Conservation (phyloP, 2,888 invertebrate genomes). For the Gibbula magus region DNA sequence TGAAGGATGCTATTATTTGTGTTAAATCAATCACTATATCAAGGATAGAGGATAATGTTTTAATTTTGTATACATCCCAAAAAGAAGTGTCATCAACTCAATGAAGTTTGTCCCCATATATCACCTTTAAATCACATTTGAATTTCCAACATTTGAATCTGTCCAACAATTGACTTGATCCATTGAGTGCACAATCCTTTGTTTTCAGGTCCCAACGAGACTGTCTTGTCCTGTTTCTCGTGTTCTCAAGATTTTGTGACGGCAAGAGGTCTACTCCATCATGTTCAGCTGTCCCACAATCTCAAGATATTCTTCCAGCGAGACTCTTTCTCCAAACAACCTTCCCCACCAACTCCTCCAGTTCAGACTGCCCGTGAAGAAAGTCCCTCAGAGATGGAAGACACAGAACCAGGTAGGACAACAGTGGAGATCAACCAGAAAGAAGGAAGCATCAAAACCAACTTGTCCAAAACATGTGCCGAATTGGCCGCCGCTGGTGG, state of each 20-base stretch:
- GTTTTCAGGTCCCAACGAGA: conserved; percentile 40
- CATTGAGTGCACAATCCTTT: too few species aligned
- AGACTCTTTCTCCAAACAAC: not conserved
- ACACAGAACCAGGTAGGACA: not conserved
- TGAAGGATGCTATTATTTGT: too few species aligned
- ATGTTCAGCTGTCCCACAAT: conserved; percentile 68
- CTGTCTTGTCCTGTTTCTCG: conserved; percentile 57
- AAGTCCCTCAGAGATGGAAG: not conserved
- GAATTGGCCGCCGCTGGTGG: conserved; percentile 10
- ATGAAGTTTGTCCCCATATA: too few species aligned
- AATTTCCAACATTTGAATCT: too few species aligned
- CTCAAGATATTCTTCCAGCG: conserved; percentile 57
- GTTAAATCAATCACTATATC: too few species aligned
- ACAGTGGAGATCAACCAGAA: not conserved
- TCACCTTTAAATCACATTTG: too few species aligned
- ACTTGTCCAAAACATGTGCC: not conserved
- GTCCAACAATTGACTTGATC: too few species aligned
- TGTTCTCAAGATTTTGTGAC: conserved; percentile 67
- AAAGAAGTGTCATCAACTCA: too few species aligned
- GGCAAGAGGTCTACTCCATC: conserved; percentile 68
- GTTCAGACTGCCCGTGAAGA: not conserved
- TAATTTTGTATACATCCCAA: too few species aligned
- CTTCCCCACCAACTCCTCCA: not conserved
- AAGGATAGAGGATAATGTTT: too few species aligned
- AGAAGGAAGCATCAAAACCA: not conserved